Evolutionary conservation across 2,888 invertebrate genomes (phyloP), one percentile per base, ranked within the genome.

Genomic region (Gymnosoma rotundatum): DNA sequence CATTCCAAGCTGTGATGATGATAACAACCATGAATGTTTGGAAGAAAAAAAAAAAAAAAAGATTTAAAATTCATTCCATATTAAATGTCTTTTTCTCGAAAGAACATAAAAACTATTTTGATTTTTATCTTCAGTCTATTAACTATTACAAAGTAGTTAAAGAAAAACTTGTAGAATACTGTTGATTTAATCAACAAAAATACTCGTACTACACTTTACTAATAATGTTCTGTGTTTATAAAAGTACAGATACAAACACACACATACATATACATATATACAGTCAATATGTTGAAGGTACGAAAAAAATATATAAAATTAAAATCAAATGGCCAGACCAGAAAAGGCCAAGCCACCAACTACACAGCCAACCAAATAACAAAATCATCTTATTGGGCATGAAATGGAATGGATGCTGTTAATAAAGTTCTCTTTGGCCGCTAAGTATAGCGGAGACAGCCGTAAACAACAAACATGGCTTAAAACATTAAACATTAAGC

Each of bases 391-490:
- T 80, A 73, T 73, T 79, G 66, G 72, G 63, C 66, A 50, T 79
- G 60, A 60, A 60, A 66, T 67, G 79, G 45, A 60, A 76, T 79
- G 54, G 67, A 72, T 72, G 70, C 56, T 83, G 86, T 83, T 86
- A 86, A 86, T 86, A 86, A 86, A 86, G 86, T 86, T 86, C 84
- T 86, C 86, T 83, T 45, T 79, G 82, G 81, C 72, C 80, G 78
- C 86, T 84, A 80, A 83, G 72, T 72, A 80, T 52, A 79, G 75
- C 86, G 60, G 78, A 86, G 86, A 86, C 86, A 86, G 86, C 86
- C 86, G 86, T 86, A 86, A 87, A 87, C 86, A 70, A 85, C 75
- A 83, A 86, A 87, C 87, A 86, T 86, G 87, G 87, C 85, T 83
- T 74, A 72, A 87, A 86, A 85, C 85, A 85, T 83, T 73, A n/a